Evolutionary conservation across 2,797 vertebrate species (phyloP), one percentile per base, ranked within the genome.

Genomic region (Loris lydekkerianus): DNA sequence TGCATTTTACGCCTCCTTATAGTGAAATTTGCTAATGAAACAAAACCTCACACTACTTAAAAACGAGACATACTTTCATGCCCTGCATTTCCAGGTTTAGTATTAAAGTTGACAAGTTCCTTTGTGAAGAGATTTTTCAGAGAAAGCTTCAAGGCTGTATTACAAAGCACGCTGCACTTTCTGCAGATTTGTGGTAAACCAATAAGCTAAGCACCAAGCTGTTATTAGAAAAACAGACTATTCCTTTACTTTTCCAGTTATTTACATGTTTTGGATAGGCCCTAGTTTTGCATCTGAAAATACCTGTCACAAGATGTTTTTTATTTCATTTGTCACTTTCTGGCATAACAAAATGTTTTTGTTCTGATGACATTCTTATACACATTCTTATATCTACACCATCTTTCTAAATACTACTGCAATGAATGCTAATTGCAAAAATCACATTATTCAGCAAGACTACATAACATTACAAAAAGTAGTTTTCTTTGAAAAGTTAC

Each of bases 11-110:
- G 92, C 83, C 89, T 89, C 40, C 98, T 97, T 97, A 93, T 80
- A 92, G 88, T 89, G 96, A 98, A 96, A 95, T 97, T 96, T 96
- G 82, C 97, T 97, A 97, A 98, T 98, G 98, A 98, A 98, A 97
- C 95, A 96, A 94, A 97, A 95, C 49, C 29, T 92, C 96, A 97
- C 93, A 98, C 94, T 69, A 93, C 93, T 97, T 98, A 94, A 97
- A 96, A 97, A 91, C 91, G 86, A 34, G 69, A 25, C 29, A 61
- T 69, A 58, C 94, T 49, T 96, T 93, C 18, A 81, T 95, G 69
- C 10, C 43, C 81, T 92, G 31, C 67, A 5, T 86, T 1, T 93
- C 76, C 65, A 93, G 20, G 14, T 60, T 95, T 96, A 92, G 5
- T 85, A 89, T 83, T 87, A 87, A 93, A 91, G 78, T 95, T 93